Conservation (phyloP, 2,888 invertebrate species). For the Salpingus planirostris region DNA sequence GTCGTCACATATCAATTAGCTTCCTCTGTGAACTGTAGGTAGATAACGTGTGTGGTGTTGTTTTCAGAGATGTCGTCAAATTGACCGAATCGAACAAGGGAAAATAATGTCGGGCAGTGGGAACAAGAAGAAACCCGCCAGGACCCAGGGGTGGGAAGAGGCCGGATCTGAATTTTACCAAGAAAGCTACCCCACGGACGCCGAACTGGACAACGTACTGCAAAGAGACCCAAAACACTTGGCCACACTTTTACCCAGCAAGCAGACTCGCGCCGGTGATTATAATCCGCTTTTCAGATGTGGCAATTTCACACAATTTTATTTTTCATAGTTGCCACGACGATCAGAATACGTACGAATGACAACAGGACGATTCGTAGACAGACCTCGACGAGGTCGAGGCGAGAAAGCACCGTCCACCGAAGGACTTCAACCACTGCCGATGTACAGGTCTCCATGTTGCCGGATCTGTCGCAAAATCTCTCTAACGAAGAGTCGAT, state of each 20-base stretch:
- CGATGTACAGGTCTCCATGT: slow-evolving; percentile 67
- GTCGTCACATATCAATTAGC: too few relatives aligned
- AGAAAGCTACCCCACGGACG: slow-evolving; percentile 63
- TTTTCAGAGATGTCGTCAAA: too few relatives aligned
- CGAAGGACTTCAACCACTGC: slow-evolving; percentile 45
- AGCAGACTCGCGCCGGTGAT: slow-evolving; percentile 64
- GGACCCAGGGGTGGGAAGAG: slow-evolving; percentile 70
- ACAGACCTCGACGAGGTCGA: slow-evolving; percentile 46
- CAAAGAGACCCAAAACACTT: slow-evolving; percentile 59
- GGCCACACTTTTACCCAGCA: slow-evolving; percentile 69
- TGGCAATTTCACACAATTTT: slow-evolving; percentile 1
- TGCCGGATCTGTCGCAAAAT: slow-evolving; percentile 77
- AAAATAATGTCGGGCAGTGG: slow-evolving; percentile 53
- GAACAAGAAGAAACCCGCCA: slow-evolving; percentile 46
- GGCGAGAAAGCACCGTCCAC: slow-evolving; percentile 46
- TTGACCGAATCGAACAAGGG: too few relatives aligned
- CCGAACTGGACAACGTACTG: slow-evolving; percentile 55
- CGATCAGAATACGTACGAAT: slow-evolving; percentile 53
- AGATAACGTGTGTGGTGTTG: too few relatives aligned
- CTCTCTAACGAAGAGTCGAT: slow-evolving; percentile 73
- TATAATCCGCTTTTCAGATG: not conserved
- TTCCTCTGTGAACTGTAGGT: too few relatives aligned
- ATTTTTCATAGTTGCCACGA: slow-evolving; percentile 50
- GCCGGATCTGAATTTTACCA: slow-evolving; percentile 80
- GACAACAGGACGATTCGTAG: slow-evolving; percentile 56